A percentile compares a stretch with the other conserved stretches of the same genome.
phyloP scores from a whole-genome alignment of 1,140 invertebrate genomes.

The Proales similis region DNA sequence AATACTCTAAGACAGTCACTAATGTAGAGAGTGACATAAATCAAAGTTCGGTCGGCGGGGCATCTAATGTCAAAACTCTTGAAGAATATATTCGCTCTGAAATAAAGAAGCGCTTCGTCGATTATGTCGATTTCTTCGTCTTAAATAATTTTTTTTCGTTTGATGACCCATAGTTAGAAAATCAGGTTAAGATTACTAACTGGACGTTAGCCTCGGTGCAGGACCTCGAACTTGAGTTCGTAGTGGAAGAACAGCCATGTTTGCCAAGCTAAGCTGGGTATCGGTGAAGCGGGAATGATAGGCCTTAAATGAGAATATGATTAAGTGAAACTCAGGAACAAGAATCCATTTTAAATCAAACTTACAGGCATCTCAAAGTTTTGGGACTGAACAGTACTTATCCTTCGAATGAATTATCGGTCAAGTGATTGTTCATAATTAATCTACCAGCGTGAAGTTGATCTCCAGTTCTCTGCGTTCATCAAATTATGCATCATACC shows the following conservation, averaged over 20 bases:
- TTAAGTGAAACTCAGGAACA: no score
- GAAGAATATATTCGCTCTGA: slow-evolving; percentile 99
- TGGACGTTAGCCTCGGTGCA: slow-evolving; percentile 1
- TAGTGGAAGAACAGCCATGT: slow-evolving; percentile 34
- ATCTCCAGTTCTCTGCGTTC: no score
- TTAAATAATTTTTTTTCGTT: no score
- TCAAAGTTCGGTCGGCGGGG: slow-evolving; percentile 86
- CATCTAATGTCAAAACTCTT: slow-evolving; percentile 96
- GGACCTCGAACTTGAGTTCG: slow-evolving; percentile 35
- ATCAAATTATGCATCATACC: no score
- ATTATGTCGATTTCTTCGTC: slow-evolving; percentile 77
- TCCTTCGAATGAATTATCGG: no score
- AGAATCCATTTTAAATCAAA: no score
- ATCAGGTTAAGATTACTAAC: not conserved
- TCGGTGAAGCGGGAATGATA: slow-evolving; percentile 33
- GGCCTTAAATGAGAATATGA: slow-evolving; percentile 25
- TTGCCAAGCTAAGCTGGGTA: slow-evolving; percentile 1
- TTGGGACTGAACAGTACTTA: no score
- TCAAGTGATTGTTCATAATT: no score
- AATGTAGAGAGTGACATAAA: slow-evolving; percentile 97
- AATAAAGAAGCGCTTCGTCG: slow-evolving; percentile 91
- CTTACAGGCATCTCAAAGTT: no score
- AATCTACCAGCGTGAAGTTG: no score
- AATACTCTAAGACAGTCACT: slow-evolving; percentile 93
- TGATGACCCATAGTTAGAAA: slow-evolving; percentile 20